These are phyloP conservation scores for Drosophila histrio DNA, from an alignment of 2,888 invertebrate species.

Conservation along the genomic window DNA sequence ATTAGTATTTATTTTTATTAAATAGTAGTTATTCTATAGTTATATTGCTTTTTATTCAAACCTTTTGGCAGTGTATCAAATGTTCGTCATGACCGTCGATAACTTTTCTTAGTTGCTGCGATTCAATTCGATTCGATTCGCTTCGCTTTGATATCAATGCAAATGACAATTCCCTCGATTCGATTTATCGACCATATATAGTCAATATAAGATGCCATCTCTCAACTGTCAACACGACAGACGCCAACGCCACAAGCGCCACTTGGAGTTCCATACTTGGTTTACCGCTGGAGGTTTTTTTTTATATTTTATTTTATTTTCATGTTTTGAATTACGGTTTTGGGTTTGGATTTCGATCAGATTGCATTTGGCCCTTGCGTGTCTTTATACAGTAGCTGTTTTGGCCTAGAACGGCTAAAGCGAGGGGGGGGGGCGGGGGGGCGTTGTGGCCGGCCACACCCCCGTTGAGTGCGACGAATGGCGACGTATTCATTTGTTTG, in stretches of 20 bases:
- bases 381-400: constrained; percentile 43
- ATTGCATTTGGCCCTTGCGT: constrained; percentile 46
- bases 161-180: constrained; percentile 42
- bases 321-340: constrained; percentile 19
- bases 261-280: constrained; percentile 50
- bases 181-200: constrained; percentile 38
- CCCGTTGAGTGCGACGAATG: constrained; percentile 31
- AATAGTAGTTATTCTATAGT: neutral
- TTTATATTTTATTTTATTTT: neutral
- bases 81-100: neutral
- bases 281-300: constrained; percentile 2
- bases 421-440: no score
- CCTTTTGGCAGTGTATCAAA: neutral
- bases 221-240: constrained; percentile 55
- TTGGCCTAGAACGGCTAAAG: constrained; percentile 52
- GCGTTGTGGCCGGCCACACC: no score
- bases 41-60: neutral
- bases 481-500: constrained; percentile 76
- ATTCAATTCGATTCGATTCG: neutral
- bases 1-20: neutral
- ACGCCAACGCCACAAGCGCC: constrained; percentile 65
- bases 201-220: constrained; percentile 55
- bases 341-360: constrained; percentile 8
- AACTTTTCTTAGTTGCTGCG: neutral
- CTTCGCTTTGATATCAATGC: constrained; percentile 35